Evolutionary conservation across 2,888 invertebrate genomes (phyloP).

Genomic region (Plebejus melissa): DNA sequence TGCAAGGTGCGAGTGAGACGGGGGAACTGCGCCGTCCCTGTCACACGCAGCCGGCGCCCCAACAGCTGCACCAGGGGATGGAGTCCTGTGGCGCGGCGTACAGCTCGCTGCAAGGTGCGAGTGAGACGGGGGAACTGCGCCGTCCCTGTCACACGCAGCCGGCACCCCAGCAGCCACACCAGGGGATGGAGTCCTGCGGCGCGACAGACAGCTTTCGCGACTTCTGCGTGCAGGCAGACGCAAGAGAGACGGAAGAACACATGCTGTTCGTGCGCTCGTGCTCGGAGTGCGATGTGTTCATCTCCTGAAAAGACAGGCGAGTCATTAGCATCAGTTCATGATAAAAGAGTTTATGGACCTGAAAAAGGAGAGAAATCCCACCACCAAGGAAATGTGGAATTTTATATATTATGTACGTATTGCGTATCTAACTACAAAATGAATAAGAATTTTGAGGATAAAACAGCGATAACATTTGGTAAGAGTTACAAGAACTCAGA

Average conservation of each 20-base stretch:
- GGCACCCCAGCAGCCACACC: conserved; percentile 93
- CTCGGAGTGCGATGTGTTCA: conserved; percentile 79
- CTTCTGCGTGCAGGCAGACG: conserved; percentile 80
- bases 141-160: conserved; percentile 80
- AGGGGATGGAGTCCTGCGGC: conserved; percentile 82
- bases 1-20: background rate
- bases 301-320: conserved; percentile 57
- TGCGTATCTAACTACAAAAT: background rate
- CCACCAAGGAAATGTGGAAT: background rate
- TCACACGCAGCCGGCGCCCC: conserved; percentile 89
- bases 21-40: background rate
- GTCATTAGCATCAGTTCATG: background rate
- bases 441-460: background rate
- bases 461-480: background rate
- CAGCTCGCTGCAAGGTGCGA: conserved; percentile 62
- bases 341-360: background rate
- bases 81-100: conserved; percentile 79
- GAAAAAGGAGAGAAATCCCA: background rate
- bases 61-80: conserved; percentile 91
- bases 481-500: background rate
- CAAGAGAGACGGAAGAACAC: conserved; percentile 80
- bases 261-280: conserved; percentile 83
- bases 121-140: background rate
- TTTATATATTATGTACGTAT: background rate
- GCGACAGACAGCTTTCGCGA: conserved; percentile 81